Percentiles rank a stretch among this genome's conserved stretches.
phyloP scores from a whole-genome alignment of 2,888 invertebrate species.

The Melinopterus prodromus region DNA sequence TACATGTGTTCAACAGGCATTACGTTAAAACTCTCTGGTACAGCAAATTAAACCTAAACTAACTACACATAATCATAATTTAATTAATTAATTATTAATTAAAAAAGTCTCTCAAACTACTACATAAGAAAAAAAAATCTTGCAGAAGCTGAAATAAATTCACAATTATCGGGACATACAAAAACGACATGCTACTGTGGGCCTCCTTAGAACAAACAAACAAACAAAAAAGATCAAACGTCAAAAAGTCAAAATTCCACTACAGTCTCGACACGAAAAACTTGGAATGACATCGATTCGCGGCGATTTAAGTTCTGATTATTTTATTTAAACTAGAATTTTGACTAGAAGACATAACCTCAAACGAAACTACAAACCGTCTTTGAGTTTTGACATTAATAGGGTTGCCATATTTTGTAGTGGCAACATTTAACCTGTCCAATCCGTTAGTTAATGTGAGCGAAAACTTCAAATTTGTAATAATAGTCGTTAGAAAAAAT shows the following conservation, averaged over 20 bases:
- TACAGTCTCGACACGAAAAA: not conserved
- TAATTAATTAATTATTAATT: slow-evolving; percentile 31
- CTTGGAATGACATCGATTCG: not conserved
- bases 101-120: slow-evolving; percentile 38
- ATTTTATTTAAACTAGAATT: not conserved
- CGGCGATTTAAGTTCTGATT: not conserved
- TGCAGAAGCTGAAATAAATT: slow-evolving; percentile 45
- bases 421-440: too few relatives aligned
- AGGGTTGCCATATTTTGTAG: too few relatives aligned
- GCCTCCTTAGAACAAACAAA: slow-evolving; percentile 16
- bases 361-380: not conserved
- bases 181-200: slow-evolving; percentile 32
- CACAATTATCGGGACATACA: slow-evolving; percentile 37
- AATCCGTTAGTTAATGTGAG: too few relatives aligned
- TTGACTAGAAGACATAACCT: not conserved
- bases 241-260: slow-evolving; percentile 48
- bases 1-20: slow-evolving; percentile 22
- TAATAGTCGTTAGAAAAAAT: too few relatives aligned
- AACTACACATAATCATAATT: slow-evolving; percentile 37
- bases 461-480: too few relatives aligned
- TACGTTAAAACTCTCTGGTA: slow-evolving; percentile 27
- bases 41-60: slow-evolving; percentile 37
- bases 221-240: slow-evolving; percentile 9
- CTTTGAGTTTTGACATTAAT: too few relatives aligned
- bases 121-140: slow-evolving; percentile 44